Conservation (phyloP, 1,140 invertebrate genomes). For the Muscidifurax raptorellus region DNA sequence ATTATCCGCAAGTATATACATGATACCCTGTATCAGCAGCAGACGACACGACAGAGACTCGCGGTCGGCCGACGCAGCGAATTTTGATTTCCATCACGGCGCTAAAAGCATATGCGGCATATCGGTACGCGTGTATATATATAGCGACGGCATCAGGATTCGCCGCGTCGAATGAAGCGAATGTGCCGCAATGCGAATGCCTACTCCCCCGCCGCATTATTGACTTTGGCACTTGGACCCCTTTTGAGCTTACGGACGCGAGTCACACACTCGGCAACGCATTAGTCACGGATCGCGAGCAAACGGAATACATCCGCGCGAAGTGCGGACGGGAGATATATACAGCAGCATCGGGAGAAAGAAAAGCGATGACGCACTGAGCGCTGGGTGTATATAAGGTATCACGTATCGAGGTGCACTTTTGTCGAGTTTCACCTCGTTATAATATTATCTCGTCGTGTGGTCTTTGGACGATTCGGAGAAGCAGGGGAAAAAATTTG, state of each 20-base stretch:
- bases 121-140: background rate
- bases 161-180: constrained; percentile 3
- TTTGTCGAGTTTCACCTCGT: background rate
- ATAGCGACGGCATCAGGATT: background rate
- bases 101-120: background rate
- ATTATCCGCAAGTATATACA: too few relatives aligned
- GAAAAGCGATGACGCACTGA: constrained; percentile 17
- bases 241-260: constrained; percentile 55
- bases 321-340: constrained; percentile 24
- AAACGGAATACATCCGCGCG: constrained; percentile 61
- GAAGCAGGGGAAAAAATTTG: background rate
- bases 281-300: constrained; percentile 62
- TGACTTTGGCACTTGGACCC: constrained; percentile 56
- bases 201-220: constrained; percentile 43
- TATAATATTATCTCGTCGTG: background rate
- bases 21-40: too few relatives aligned
- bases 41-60: background rate
- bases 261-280: constrained; percentile 58
- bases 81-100: background rate
- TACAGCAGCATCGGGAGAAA: constrained; percentile 36
- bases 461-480: background rate
- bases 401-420: constrained; percentile 54
- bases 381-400: background rate
- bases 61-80: background rate
- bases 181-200: constrained; percentile 6